Evolutionary conservation across 2,888 invertebrate genomes (phyloP).

Genomic region (Alloplasta piceator): DNA sequence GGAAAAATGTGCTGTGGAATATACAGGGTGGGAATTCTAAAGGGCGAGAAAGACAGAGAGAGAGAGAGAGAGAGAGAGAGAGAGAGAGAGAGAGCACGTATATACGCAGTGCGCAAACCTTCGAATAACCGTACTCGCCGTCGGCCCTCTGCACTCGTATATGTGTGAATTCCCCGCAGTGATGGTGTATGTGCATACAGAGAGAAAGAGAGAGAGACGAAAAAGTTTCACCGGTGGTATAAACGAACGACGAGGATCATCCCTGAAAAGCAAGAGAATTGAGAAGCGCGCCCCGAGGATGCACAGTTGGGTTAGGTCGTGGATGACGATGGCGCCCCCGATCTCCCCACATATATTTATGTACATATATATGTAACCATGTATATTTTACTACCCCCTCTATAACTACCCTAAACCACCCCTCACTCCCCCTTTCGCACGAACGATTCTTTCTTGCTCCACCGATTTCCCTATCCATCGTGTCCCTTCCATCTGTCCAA

Average conservation of each 20-base stretch:
- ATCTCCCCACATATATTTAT: slow-evolving; percentile 1
- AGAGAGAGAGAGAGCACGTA: slow-evolving; percentile 4
- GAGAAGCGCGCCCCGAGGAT: slow-evolving; percentile 15
- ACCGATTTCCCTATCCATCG: slow-evolving; percentile 44
- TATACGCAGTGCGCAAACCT: slow-evolving; percentile 65
- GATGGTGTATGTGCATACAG: slow-evolving; percentile 16
- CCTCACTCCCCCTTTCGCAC: slow-evolving; percentile 20
- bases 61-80: neutral
- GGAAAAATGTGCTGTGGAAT: too few species aligned
- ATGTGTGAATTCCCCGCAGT: slow-evolving; percentile 8
- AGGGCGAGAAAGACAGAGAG: neutral
- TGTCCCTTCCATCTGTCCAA: neutral
- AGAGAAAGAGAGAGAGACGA: slow-evolving; percentile 2
- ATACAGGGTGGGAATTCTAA: too few species aligned
- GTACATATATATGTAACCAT: slow-evolving; percentile 10
- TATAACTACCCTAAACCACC: slow-evolving; percentile 1
- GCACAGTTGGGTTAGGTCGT: slow-evolving; percentile 61
- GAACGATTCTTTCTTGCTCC: slow-evolving; percentile 45
- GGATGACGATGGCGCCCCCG: slow-evolving; percentile 53
- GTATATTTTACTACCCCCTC: slow-evolving; percentile 4
- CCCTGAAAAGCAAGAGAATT: slow-evolving; percentile 47
- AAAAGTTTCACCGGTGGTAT: slow-evolving; percentile 58
- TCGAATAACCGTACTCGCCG: slow-evolving; percentile 18
- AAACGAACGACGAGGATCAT: slow-evolving; percentile 38
- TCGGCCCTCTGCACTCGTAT: slow-evolving; percentile 2